A percentile compares a stretch with the other conserved stretches of the same genome.
phyloP scores from a whole-genome alignment of 2,797 vertebrate species.

The Eulemur rubriventer region DNA sequence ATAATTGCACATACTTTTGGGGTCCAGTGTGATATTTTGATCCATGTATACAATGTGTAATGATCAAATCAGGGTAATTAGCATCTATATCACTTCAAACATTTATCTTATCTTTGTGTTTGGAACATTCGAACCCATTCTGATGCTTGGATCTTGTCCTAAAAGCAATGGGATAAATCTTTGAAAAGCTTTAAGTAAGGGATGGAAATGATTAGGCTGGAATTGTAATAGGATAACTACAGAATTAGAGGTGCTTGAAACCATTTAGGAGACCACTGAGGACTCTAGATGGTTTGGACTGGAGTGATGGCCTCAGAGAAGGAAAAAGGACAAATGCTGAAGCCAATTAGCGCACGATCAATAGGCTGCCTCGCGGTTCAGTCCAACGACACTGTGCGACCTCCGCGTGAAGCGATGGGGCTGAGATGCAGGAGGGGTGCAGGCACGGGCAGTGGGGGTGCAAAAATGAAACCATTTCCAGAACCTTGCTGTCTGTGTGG shows the following conservation, averaged over 20 bases:
- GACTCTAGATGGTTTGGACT: neutral
- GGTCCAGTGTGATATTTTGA: neutral
- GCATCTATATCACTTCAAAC: no score
- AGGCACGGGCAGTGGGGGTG: no score
- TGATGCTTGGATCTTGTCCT: neutral
- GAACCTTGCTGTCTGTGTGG: neutral
- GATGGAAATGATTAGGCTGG: neutral
- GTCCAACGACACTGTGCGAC: neutral
- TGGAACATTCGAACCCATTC: neutral
- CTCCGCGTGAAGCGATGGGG: accelerated
- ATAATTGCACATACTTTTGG: neutral
- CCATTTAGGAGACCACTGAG: accelerated
- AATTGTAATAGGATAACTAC: neutral
- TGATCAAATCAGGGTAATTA: neutral
- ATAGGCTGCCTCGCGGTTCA: neutral
- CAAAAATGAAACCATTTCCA: neutral
- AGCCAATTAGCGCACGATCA: accelerated
- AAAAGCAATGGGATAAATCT: neutral
- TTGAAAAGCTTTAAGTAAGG: neutral
- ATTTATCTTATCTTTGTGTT: neutral
- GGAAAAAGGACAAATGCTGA: neutral
- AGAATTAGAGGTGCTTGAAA: neutral
- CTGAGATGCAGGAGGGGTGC: accelerated
- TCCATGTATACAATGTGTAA: neutral
- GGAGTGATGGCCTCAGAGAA: accelerated